Percentiles rank a stretch among this genome's conserved stretches.
Evolutionary conservation across 2,888 invertebrate genomes (phyloP).

Genomic region (Salticus scenicus): DNA sequence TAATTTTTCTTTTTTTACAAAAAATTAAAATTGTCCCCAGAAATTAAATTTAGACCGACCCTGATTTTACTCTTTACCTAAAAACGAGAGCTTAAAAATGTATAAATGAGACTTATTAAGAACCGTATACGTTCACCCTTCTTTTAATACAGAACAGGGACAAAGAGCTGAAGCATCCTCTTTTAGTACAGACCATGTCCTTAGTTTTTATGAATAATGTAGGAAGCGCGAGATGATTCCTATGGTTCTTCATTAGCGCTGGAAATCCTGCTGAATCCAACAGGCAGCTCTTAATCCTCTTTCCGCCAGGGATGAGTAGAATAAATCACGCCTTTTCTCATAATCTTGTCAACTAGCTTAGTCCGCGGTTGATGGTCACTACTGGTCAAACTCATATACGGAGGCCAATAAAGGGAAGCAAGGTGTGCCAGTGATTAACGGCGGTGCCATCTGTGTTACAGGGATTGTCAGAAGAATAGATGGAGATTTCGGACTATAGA

Average conservation of each 20-base stretch:
- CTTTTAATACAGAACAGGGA: no score
- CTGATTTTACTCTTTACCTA: no score
- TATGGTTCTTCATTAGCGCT: constrained; percentile 57
- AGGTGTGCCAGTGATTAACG: constrained; percentile 50
- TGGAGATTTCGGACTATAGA: neutral
- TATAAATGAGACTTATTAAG: no score
- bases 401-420: constrained; percentile 43
- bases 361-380: constrained; percentile 7
- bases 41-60: no score
- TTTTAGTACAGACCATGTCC: neutral
- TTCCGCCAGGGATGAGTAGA: constrained; percentile 60
- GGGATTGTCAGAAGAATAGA: neutral
- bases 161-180: no score
- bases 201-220: neutral
- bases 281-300: constrained; percentile 43
- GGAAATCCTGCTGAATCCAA: constrained; percentile 41
- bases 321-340: constrained; percentile 69
- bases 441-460: neutral
- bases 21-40: no score
- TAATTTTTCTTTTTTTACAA: no score
- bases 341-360: constrained; percentile 68
- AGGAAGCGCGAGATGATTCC: constrained; percentile 6
- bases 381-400: constrained; percentile 38
- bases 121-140: no score
- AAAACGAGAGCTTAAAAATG: no score